Conservation (phyloP, 2,888 invertebrate species). For the Anoncus sp. region DNA sequence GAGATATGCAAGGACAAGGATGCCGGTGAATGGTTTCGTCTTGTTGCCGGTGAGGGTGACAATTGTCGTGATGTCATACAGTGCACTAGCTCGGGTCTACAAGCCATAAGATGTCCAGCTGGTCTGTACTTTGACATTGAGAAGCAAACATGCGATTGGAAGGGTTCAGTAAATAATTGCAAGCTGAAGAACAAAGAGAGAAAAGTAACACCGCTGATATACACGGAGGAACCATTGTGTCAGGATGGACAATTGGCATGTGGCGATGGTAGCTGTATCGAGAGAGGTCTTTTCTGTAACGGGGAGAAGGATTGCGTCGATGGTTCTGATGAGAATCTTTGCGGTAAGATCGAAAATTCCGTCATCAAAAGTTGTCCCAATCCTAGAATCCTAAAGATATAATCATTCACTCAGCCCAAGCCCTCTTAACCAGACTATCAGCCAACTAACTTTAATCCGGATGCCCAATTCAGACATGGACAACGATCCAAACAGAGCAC, state of each 20-base stretch:
- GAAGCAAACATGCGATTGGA: slow-evolving; percentile 98
- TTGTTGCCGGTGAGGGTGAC: slow-evolving; percentile 95
- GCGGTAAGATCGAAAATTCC: too few relatives aligned
- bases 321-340: slow-evolving; percentile 95
- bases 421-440: too few relatives aligned
- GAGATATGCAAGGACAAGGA: slow-evolving; percentile 97
- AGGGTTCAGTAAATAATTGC: slow-evolving; percentile 96
- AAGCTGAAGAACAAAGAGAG: slow-evolving; percentile 95
- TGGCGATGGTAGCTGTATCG: slow-evolving; percentile 94
- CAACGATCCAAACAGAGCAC: slow-evolving; percentile 96
- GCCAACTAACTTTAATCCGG: too few relatives aligned
- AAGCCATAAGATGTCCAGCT: slow-evolving; percentile 96
- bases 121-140: slow-evolving; percentile 97
- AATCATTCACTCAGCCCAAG: too few relatives aligned
- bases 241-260: slow-evolving; percentile 94
- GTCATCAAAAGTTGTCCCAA: too few relatives aligned
- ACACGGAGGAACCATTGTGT: slow-evolving; percentile 96
- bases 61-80: slow-evolving; percentile 98
- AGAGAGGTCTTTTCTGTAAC: slow-evolving; percentile 96
- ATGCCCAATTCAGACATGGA: too few relatives aligned
- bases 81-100: slow-evolving; percentile 96
- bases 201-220: slow-evolving; percentile 93
- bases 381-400: too few relatives aligned
- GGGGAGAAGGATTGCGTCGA: slow-evolving; percentile 95
- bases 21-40: slow-evolving; percentile 97